Evolutionary conservation across 2,797 vertebrate genomes (phyloP).

Genomic region (Podarcis lilfordi): DNA sequence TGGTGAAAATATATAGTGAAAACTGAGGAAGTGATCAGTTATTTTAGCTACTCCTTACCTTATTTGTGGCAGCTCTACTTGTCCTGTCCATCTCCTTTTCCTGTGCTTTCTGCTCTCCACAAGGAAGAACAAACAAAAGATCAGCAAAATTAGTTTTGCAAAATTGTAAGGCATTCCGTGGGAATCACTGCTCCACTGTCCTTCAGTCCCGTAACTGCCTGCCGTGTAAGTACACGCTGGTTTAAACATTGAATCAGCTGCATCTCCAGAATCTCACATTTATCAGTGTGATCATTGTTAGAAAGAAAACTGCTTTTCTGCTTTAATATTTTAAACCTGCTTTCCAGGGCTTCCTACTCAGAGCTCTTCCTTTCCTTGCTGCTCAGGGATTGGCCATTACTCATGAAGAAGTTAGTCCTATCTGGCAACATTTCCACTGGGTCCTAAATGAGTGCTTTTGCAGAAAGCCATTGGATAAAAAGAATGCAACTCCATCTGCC

Average conservation of each 20-base stretch:
- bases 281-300: neutral
- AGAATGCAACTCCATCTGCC: conserved; percentile 54
- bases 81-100: conserved; percentile 83
- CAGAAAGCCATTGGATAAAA: conserved; percentile 78
- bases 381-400: conserved; percentile 73
- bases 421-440: conserved; percentile 62
- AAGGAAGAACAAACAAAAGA: conserved; percentile 80
- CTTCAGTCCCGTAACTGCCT: conserved; percentile 71
- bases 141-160: conserved; percentile 77
- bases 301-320: conserved; percentile 37
- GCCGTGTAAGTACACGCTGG: conserved; percentile 54
- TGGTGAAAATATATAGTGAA: rapidly evolving
- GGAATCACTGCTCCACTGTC: conserved; percentile 59
- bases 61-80: conserved; percentile 79
- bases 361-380: conserved; percentile 40
- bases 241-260: conserved; percentile 73
- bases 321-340: conserved; percentile 46
- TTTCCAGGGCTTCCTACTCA: conserved; percentile 23
- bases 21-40: neutral
- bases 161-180: conserved; percentile 81
- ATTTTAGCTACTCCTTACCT: conserved; percentile 77
- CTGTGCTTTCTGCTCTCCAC: conserved; percentile 83
- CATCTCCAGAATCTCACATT: conserved; percentile 19
- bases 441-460: conserved; percentile 69
- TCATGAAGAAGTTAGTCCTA: conserved; percentile 61